These are phyloP conservation scores for Agrotis exclamationis DNA, from an alignment of 2,888 invertebrate species.

Conservation along the genomic window DNA sequence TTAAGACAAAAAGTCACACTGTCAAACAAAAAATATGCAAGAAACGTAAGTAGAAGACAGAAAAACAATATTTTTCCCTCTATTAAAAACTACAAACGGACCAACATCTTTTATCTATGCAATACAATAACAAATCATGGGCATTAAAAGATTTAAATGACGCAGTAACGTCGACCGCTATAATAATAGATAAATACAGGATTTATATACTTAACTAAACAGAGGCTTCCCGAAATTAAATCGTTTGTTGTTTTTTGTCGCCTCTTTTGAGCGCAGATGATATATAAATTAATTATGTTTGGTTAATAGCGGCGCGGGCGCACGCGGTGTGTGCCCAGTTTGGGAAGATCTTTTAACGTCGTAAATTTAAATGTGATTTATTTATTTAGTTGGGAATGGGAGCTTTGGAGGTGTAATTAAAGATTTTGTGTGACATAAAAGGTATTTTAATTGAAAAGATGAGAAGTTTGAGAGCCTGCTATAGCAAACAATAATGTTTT, in stretches of 20 bases:
- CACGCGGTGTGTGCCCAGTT: constrained; percentile 58
- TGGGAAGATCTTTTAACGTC: constrained; percentile 58
- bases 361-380: constrained; percentile 63
- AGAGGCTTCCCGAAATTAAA: constrained; percentile 78
- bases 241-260: constrained; percentile 70
- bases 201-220: constrained; percentile 62
- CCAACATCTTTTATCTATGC: constrained; percentile 69
- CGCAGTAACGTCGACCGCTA: constrained; percentile 75
- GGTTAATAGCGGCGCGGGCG: constrained; percentile 80
- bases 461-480: background rate
- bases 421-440: background rate
- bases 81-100: constrained; percentile 67
- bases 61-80: constrained; percentile 62
- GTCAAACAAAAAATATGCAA: constrained; percentile 59
- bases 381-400: constrained; percentile 47
- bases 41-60: constrained; percentile 28
- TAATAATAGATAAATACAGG: constrained; percentile 77
- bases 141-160: constrained; percentile 72
- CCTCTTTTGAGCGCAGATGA: constrained; percentile 72
- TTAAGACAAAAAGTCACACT: constrained; percentile 30
- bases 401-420: constrained; percentile 24
- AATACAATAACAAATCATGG: constrained; percentile 73
- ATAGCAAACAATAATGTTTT: no score
- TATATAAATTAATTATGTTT: constrained; percentile 89
- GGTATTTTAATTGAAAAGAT: background rate